Base-by-base conservation (phyloP, 2,888 invertebrate genomes). In the Branchellion lobata region DNA sequence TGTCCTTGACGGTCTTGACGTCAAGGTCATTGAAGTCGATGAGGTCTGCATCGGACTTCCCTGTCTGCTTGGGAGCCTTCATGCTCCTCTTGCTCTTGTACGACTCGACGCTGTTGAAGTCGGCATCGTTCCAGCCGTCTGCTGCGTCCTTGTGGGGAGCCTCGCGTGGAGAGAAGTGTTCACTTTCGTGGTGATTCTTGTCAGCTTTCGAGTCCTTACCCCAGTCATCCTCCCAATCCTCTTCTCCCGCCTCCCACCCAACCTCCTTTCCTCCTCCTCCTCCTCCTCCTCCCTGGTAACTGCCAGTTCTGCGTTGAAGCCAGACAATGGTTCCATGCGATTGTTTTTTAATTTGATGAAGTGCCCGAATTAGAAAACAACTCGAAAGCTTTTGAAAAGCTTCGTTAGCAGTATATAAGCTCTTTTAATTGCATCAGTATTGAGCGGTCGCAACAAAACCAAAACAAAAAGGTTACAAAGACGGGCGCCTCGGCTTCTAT, bases 11-110 rank as follows among this genome's bases (percentile, higher is more conserved):
- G 1, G n/a, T 34, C 36, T 77, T 77, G 21, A 77, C 77, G 47
- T 77, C 77, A 11, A 77, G 27, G 11, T 57, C 61, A 1, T 36
- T 34, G 77, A 77, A 77, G 33, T 77, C 77, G 14, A 77, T 77
- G 1, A 77, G 29, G 27, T 77, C 77, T 1, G 53, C 40, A 8
- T 57, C 61, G 14, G 61, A 14, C 24, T 57, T 57, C 11, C 3
- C 21, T 8, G 3, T 57, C 5, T 57, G 3, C 21, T 57, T 57
- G 3, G 21, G 5, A 3, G 24, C 24, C 61, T 57, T 18, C 61
- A 57, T 5, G 11, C 11, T 14, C 24, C n/a, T 57, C 21, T 57
- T 57, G 3, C 11, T n/a, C 21, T 57, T n/a, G 21, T 18, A 24
- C 24, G 21, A 24, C 21, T 18, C n/a, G 21, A 8, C 21, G 14